Base-by-base conservation (phyloP, 2,113 vertebrate genomes). In the Acrocephalus arundinaceus region DNA sequence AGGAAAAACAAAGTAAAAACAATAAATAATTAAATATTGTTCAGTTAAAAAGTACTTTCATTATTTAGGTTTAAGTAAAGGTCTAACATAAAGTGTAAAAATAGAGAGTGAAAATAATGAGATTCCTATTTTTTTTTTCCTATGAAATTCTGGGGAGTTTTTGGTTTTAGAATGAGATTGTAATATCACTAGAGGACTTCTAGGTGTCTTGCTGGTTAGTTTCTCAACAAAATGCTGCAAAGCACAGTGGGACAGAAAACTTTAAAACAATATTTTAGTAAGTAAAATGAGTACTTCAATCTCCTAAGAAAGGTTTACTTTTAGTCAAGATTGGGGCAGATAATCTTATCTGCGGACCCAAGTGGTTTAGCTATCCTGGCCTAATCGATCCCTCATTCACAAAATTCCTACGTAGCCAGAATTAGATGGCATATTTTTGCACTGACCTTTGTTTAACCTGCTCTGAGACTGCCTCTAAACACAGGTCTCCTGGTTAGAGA, bases 361-460 rank as follows among this genome's bases (percentile, higher is more conserved):
- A 91, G 46, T 8, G 3, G 15, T 59, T 74, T 71, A 70, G 9
- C 63, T 80, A 19, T 67, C 54, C 33, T 5, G 1, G 48, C 39
- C 68, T 45, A 81, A 92, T 83, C 0, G 0, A 84, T 63, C 71
- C 55, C 85, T 90, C 88, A 52, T 90, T 96, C 85, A 96, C 68
- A 91, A 74, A 95, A 96, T 95, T 96, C 94, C 86, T 88, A 39
- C 0, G n/a, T 92, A 90, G 52, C 83, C 73, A 78, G 45, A 81
- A 18, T 82, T 88, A 86, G 57, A 71, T 86, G 59, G 63, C 59
- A 35, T 81, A 33, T 59, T 81, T 89, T 62, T 90, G 41, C 59
- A 8, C 45, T 96, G 96, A 96, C 90, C 92, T 95, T 96, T 96
- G 77, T 92, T 96, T 95, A 96, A 97, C 96, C 96, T 90, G 49